Base-by-base conservation (phyloP, 1,140 invertebrate species). In the Cyclargus thomasi region DNA sequence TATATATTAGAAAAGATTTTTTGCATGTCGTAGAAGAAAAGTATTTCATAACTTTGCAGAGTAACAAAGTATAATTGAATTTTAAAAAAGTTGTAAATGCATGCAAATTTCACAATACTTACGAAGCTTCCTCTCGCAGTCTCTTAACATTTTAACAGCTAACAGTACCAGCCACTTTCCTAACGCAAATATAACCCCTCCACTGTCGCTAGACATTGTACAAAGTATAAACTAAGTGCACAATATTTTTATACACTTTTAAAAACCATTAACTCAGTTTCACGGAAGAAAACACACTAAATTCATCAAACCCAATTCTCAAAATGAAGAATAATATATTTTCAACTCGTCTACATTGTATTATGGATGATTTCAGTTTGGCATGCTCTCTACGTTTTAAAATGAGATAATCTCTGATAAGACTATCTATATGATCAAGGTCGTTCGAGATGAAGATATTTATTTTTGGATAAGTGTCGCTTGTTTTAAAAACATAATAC, bases 131-230 rank as follows among this genome's bases (percentile, higher is more conserved):
- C 73, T 70, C 70, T 79, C 77, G 57, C 72, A 78, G 59, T 83
- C 80, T 35, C 77, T 82, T 20, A 89, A 72, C 5, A 83, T 63
- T 70, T 79, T 76, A 29, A 76, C 65, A 22, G 87, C 66, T 65
- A 82, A 82, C 11, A 69, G 53, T 29, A 67, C 80, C 1, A 87
- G 20, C 16, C 73, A 64, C 70, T 63, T 85, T 18, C 74, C 80
- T n/a, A 77, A 21, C 0, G 76, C 75, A 64, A 83, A 67, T 62
- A 86, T 64, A 39, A 76, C 47, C 21, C 86, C 84, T 53, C 72
- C 83, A 74, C 79, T 87, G 22, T 86, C 80, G 65, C 67, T 76
- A 18, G 80, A 76, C 81, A 86, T 88, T 21, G 18, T 59, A 21
- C 14, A 59, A 55, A 47, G 2, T 47, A 47, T 14, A 47, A 47